Conservation (phyloP, 2,113 vertebrate genomes). For the Mus pahari region DNA sequence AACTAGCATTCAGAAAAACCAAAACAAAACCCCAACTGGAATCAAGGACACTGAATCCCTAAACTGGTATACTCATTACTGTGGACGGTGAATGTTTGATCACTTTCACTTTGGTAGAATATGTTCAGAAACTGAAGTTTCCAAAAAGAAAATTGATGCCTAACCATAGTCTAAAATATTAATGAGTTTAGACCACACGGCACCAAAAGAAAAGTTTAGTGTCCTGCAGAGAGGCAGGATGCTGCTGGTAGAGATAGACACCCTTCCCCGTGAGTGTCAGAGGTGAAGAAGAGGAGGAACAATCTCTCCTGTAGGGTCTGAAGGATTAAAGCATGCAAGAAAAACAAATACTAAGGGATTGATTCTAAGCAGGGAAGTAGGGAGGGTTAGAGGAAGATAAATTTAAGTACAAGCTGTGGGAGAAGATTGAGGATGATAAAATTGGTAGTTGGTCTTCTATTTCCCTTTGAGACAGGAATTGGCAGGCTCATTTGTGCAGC, state of each 20-base stretch:
- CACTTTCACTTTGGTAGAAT: not conserved
- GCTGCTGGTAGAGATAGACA: not conserved
- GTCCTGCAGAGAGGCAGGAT: not conserved
- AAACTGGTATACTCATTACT: not conserved
- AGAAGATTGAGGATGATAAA: constrained; percentile 44
- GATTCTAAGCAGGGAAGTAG: constrained; percentile 16
- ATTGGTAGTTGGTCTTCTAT: not conserved
- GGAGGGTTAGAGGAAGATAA: constrained; percentile 3
- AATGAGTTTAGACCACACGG: not conserved
- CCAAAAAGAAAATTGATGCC: constrained; percentile 30
- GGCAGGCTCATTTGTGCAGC: not conserved
- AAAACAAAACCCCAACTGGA: not conserved
- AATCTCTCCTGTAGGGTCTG: not conserved
- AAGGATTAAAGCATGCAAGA: constrained; percentile 16
- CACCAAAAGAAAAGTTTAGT: not conserved
- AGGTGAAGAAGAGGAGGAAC: not conserved
- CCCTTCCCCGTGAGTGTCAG: constrained; percentile 8
- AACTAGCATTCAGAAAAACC: not conserved
- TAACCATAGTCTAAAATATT: constrained; percentile 1
- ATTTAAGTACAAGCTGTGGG: constrained; percentile 20
- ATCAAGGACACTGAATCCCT: not conserved
- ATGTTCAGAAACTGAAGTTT: constrained; percentile 17
- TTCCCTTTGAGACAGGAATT: not conserved
- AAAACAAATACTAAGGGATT: constrained; percentile 30
- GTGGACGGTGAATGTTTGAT: not conserved